phyloP scores from a whole-genome alignment of 2,888 invertebrate genomes.

The Caprella mutica region DNA sequence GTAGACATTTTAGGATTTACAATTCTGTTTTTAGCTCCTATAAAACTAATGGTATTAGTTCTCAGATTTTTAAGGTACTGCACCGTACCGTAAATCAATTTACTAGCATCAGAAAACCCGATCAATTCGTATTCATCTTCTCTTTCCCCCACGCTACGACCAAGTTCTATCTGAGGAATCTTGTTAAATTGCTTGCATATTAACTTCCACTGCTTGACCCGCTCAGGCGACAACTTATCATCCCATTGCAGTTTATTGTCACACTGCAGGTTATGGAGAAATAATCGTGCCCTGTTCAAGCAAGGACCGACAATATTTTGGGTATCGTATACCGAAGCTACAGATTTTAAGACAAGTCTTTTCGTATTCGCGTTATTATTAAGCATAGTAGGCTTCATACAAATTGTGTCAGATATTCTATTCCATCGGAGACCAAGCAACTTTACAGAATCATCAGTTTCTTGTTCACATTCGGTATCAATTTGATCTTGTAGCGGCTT shows the following conservation, averaged over 20 bases:
- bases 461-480: neutral
- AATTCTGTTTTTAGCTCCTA: conserved; percentile 1
- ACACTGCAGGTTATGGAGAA: neutral
- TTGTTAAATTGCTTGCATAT: neutral
- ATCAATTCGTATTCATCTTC: neutral
- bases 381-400: neutral
- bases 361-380: neutral
- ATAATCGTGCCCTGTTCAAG: neutral
- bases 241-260: neutral
- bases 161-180: neutral
- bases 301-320: neutral
- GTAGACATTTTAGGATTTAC: neutral
- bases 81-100: conserved; percentile 1
- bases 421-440: neutral
- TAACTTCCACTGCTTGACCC: neutral
- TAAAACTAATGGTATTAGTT: neutral
- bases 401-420: neutral
- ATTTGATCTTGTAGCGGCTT: neutral
- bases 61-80: neutral
- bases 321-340: neutral
- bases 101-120: conserved; percentile 2
- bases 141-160: neutral
- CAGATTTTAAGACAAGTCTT: neutral
- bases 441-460: neutral
- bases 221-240: neutral